Conservation (phyloP, 1,140 invertebrate species). For the Camponotus floridanus region DNA sequence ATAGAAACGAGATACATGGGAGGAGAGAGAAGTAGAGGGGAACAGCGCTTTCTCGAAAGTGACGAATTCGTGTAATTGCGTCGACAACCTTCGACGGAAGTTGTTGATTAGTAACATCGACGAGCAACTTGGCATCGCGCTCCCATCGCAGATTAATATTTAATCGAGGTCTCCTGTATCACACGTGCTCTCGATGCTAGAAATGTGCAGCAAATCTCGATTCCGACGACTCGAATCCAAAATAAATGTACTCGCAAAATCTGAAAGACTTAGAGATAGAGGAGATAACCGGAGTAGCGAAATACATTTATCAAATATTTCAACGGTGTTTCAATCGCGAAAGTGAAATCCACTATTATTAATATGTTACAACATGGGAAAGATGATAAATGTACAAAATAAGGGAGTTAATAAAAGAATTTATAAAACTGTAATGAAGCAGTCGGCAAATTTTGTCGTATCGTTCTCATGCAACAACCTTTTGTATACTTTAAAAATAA, state of each 20-base stretch:
- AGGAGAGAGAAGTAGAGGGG: not conserved
- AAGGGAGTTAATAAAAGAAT: not conserved
- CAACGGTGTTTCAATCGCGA: not conserved
- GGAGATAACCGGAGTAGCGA: not conserved
- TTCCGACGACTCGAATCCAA: slow-evolving; percentile 22
- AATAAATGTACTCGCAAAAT: slow-evolving; percentile 34
- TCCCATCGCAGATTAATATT: slow-evolving; percentile 37
- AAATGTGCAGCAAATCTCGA: slow-evolving; percentile 16
- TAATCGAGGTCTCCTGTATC: not conserved
- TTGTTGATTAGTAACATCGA: slow-evolving; percentile 2
- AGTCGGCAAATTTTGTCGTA: not conserved
- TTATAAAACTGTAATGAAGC: not conserved
- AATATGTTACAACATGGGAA: not conserved
- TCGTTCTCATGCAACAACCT: no score
- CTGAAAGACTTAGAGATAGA: not conserved
- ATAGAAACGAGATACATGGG: not conserved
- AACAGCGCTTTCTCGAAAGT: slow-evolving; percentile 23
- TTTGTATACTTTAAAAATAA: not conserved
- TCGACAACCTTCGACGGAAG: slow-evolving; percentile 13
- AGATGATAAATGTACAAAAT: not conserved
- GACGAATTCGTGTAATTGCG: not conserved
- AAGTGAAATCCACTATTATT: not conserved
- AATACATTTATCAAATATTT: slow-evolving; percentile 16
- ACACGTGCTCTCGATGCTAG: not conserved
- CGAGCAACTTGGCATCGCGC: not conserved